phyloP scores from a whole-genome alignment of 2,797 vertebrate genomes.

The Orientallactaga sibirica region DNA sequence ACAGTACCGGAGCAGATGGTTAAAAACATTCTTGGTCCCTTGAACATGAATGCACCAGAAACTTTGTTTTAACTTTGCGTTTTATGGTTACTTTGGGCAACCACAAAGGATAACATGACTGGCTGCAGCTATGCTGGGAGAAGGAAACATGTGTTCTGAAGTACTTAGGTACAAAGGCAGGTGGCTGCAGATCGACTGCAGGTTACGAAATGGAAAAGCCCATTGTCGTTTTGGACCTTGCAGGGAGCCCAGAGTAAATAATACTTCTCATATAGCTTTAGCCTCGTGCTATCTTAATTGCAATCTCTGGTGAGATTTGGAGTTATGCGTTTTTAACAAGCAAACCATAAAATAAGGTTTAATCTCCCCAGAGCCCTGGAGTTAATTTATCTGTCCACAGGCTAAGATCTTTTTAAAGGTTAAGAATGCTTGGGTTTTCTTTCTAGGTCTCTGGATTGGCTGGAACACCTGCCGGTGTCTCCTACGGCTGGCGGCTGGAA shows the following conservation, averaged over 20 bases:
- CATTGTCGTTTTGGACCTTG: constrained; percentile 77
- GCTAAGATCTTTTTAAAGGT: constrained; percentile 86
- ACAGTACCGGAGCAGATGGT: constrained; percentile 58
- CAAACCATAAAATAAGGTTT: constrained; percentile 86
- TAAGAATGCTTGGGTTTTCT: constrained; percentile 83
- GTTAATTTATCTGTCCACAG: constrained; percentile 86
- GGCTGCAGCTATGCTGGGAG: neutral
- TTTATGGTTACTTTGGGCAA: constrained; percentile 78
- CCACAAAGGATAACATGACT: constrained; percentile 56
- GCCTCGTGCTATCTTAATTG: constrained; percentile 84
- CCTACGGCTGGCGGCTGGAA: constrained; percentile 61
- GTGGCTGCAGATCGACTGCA: constrained; percentile 80
- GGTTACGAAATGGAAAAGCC: constrained; percentile 81
- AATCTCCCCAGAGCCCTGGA: constrained; percentile 83
- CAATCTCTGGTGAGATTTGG: constrained; percentile 84
- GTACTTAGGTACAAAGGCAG: constrained; percentile 78
- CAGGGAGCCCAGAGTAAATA: constrained; percentile 81
- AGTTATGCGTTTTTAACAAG: constrained; percentile 86
- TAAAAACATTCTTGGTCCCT: constrained; percentile 64
- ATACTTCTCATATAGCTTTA: constrained; percentile 81
- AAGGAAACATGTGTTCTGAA: constrained; percentile 65
- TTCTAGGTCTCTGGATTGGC: constrained; percentile 75
- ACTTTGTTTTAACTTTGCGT: constrained; percentile 69
- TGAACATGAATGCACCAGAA: constrained; percentile 52
- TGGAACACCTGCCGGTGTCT: constrained; percentile 61